These are phyloP conservation scores for Narcine bancroftii DNA, from an alignment of 2,113 vertebrate genomes.

Conservation along the genomic window DNA sequence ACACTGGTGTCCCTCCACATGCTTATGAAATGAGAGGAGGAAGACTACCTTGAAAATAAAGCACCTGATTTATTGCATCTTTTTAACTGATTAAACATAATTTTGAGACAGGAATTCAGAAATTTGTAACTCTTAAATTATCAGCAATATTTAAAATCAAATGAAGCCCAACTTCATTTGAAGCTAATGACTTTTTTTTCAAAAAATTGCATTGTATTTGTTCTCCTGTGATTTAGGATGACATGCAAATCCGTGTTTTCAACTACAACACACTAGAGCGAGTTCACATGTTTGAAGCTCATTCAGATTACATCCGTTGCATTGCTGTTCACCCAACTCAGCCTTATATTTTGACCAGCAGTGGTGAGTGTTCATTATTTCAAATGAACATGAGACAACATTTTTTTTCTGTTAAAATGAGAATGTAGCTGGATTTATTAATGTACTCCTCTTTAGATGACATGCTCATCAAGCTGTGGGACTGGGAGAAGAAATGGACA, in stretches of 20 bases:
- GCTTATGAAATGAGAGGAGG: not conserved
- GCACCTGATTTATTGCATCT: not conserved
- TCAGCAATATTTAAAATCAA: not conserved
- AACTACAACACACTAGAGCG: constrained; percentile 97
- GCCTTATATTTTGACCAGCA: constrained; percentile 97
- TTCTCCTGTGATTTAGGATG: constrained; percentile 65
- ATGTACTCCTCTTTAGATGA: constrained; percentile 67
- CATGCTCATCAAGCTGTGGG: constrained; percentile 98
- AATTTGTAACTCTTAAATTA: not conserved
- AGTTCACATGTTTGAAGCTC: constrained; percentile 97
- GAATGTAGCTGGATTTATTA: constrained; percentile 10
- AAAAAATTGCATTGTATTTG: not conserved
- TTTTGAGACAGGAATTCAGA: not conserved
- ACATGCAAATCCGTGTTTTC: constrained; percentile 97
- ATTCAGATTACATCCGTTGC: constrained; percentile 95
- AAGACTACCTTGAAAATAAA: not conserved
- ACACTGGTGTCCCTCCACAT: not conserved
- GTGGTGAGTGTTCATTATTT: constrained; percentile 61
- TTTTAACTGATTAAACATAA: not conserved
- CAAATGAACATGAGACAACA: not conserved
- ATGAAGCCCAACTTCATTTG: not conserved
- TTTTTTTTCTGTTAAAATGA: too few relatives aligned
- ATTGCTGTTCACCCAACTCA: constrained; percentile 96
- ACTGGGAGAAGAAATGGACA: constrained; percentile 98
- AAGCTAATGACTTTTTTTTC: not conserved